phyloP scores from a whole-genome alignment of 2,113 vertebrate species.

The Brachyhypopomus occidentalis region DNA sequence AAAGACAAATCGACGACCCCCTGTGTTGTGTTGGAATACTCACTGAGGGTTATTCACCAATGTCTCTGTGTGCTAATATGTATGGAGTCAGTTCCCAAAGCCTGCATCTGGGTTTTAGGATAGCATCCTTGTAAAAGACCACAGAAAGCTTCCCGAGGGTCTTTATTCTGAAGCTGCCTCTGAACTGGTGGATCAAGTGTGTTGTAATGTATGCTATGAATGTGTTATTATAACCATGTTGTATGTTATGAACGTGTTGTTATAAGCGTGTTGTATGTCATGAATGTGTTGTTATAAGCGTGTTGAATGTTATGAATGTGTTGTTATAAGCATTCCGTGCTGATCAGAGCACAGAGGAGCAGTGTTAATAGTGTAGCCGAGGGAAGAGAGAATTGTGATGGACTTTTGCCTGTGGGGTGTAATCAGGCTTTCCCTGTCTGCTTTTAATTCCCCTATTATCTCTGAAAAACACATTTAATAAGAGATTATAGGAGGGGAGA shows the following conservation, averaged over 20 bases:
- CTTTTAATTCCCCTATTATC: conserved; percentile 28
- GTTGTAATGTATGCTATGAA: neutral
- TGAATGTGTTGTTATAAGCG: too few species aligned
- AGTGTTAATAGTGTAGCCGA: neutral
- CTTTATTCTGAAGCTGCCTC: neutral
- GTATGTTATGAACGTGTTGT: too few species aligned
- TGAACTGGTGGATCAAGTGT: neutral
- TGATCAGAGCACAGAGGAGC: neutral
- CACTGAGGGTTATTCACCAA: neutral
- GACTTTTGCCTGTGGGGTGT: neutral
- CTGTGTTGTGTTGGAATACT: neutral
- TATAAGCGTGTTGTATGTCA: neutral
- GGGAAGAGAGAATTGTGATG: neutral
- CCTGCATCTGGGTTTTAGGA: neutral
- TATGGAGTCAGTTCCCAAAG: neutral
- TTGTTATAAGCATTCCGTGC: neutral
- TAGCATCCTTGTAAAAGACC: neutral
- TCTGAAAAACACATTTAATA: conserved; percentile 25
- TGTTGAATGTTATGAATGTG: too few species aligned
- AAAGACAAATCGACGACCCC: neutral
- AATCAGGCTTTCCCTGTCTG: conserved; percentile 23
- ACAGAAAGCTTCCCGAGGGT: neutral
- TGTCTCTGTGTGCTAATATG: neutral
- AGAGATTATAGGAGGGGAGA: conserved; percentile 30
- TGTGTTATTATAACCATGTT: neutral